Base-by-base conservation (phyloP, 2,797 vertebrate genomes). In the Leptatherina wallacei region DNA sequence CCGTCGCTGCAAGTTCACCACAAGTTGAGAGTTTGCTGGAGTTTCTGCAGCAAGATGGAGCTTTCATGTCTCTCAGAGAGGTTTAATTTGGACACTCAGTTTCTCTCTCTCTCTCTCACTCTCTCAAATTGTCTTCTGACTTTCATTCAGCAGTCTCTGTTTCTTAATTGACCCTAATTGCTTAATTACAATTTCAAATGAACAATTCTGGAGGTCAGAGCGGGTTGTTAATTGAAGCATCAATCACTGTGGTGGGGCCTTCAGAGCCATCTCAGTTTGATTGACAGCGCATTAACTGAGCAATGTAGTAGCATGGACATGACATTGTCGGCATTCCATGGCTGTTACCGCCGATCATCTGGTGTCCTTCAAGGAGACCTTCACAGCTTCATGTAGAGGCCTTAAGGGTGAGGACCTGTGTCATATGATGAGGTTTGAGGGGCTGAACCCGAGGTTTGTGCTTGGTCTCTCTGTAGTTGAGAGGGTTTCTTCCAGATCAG, bases 151-250 rank as follows among this genome's bases (percentile, higher is more conserved):
- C 82, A 77, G 86, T 91, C 88, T 93, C 89, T 86, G 90, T 94
- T 90, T 93, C 92, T 90, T 95, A 95, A 95, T 95, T 95, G 91
- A 79, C 90, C 92, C 81, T 95, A 94, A 95, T 95, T 95, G 91
- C 92, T 93, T 93, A 91, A 95, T 95, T 94, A 94, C 91, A 93
- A 93, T 94, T 94, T 94, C 89, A 94, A 93, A 95, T 94, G 92
- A 94, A 94, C 92, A 95, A 94, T 94, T 92, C 89, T 94, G 88
- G 91, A 93, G 94, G 94, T 94, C 93, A 93, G 89, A 92, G 90
- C 77, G 38, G 83, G 85, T 85, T 88, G 83, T 90, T 95, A 95
- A 95, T 95, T 93, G 93, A 94, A 92, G 93, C 93, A 95, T 95
- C 94, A 92, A 95, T 95, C 94, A 95, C 88, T 71, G 78, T 75